phyloP scores from a whole-genome alignment of 2,797 vertebrate genomes.

The Gobio occitaniae region DNA sequence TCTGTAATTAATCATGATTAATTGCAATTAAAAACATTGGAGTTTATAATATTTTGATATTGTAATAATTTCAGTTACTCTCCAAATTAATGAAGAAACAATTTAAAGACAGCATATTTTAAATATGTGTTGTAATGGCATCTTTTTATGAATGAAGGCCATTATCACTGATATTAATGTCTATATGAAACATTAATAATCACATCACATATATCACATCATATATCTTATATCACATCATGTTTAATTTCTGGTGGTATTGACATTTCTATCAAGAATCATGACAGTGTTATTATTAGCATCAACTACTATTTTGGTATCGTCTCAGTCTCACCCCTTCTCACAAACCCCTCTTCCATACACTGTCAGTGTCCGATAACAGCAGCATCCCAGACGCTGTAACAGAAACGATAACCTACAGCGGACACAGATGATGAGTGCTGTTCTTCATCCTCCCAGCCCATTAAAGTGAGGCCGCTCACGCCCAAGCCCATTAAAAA shows the following conservation, averaged over 20 bases:
- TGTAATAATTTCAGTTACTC: no score
- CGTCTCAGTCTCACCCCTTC: not conserved
- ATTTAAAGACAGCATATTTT: no score
- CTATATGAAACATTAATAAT: no score
- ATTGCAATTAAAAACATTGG: no score
- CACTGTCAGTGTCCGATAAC: not conserved
- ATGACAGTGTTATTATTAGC: not conserved
- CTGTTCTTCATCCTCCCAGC: constrained; percentile 49
- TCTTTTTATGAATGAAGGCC: no score
- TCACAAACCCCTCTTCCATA: constrained; percentile 3
- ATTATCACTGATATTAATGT: no score
- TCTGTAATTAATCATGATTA: no score
- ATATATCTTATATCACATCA: not conserved
- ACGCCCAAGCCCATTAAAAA: constrained; percentile 72
- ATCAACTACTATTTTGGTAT: not conserved
- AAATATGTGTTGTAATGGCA: no score
- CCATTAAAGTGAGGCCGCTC: constrained; percentile 57
- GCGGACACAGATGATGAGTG: constrained; percentile 10
- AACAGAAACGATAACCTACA: not conserved
- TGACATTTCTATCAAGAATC: not conserved
- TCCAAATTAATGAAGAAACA: no score
- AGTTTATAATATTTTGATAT: no score
- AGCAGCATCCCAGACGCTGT: not conserved
- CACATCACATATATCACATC: no score
- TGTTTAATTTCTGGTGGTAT: not conserved